Conservation (phyloP, 1,140 invertebrate species). For the Epicauta chinensis region DNA sequence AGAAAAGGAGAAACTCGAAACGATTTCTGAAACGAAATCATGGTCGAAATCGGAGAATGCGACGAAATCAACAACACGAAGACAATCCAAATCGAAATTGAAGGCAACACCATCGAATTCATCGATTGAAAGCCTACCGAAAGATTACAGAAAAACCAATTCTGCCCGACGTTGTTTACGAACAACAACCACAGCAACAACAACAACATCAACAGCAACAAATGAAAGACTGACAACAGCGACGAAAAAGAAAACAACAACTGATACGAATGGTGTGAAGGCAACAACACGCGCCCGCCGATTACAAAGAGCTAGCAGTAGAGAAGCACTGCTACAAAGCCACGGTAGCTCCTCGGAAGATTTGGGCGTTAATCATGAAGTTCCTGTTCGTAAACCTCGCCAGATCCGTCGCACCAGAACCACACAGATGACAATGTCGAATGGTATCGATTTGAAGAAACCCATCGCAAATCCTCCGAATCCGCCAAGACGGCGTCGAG, state of each 20-base stretch:
- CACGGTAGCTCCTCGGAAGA: slow-evolving; percentile 49
- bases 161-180: background rate
- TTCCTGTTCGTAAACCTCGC: slow-evolving; percentile 35
- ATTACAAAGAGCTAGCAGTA: slow-evolving; percentile 45
- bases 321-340: slow-evolving; percentile 43
- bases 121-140: slow-evolving; percentile 43
- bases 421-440: slow-evolving; percentile 29
- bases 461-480: slow-evolving; percentile 10
- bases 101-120: slow-evolving; percentile 41
- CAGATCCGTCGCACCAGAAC: slow-evolving; percentile 36
- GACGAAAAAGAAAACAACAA: slow-evolving; percentile 26
- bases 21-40: slow-evolving; percentile 44
- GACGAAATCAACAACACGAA: slow-evolving; percentile 20
- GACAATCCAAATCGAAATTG: slow-evolving; percentile 23
- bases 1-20: slow-evolving; percentile 42
- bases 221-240: slow-evolving; percentile 12
- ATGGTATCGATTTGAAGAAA: slow-evolving; percentile 35
- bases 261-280: slow-evolving; percentile 16
- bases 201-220: slow-evolving; percentile 11
- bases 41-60: slow-evolving; percentile 27
- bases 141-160: slow-evolving; percentile 16
- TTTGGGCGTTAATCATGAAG: slow-evolving; percentile 38
- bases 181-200: slow-evolving; percentile 3
- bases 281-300: slow-evolving; percentile 41
- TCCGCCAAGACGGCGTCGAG: slow-evolving; percentile 18